phyloP scores from a whole-genome alignment of 2,113 vertebrate species.

The Burhinus bistriatus region DNA sequence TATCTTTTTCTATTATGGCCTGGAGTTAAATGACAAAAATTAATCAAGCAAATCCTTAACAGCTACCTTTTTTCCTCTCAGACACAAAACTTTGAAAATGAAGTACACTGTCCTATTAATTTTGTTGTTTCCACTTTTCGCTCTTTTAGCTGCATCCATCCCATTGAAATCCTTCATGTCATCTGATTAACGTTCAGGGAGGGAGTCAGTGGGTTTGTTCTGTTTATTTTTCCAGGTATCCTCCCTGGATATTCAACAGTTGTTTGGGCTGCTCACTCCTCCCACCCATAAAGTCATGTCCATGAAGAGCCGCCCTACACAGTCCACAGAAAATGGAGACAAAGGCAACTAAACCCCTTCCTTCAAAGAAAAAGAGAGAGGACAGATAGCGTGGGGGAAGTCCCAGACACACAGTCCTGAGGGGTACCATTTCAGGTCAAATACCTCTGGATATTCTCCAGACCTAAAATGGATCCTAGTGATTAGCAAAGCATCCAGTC shows the following conservation, averaged over 20 bases:
- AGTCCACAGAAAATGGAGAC: not conserved
- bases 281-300: not conserved
- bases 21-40: not conserved
- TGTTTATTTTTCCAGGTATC: not conserved
- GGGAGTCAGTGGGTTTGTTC: not conserved
- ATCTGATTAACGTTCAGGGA: not conserved
- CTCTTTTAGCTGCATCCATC: not conserved
- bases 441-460: not conserved
- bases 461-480: not conserved
- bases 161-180: not conserved
- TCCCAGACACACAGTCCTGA: not conserved
- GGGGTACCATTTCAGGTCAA: not conserved
- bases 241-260: not conserved
- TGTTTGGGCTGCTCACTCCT: not conserved
- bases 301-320: rapidly evolving
- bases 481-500: not conserved
- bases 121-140: not conserved
- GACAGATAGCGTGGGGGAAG: not conserved
- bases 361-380: not conserved
- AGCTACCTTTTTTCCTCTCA: not conserved
- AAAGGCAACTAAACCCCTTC: not conserved
- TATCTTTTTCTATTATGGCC: not conserved
- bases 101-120: not conserved
- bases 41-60: not conserved
- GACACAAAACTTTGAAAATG: not conserved